A percentile compares a stretch with the other conserved stretches of the same genome.
phyloP scores from a whole-genome alignment of 2,113 vertebrate species.

The Engraulis encrasicolus region DNA sequence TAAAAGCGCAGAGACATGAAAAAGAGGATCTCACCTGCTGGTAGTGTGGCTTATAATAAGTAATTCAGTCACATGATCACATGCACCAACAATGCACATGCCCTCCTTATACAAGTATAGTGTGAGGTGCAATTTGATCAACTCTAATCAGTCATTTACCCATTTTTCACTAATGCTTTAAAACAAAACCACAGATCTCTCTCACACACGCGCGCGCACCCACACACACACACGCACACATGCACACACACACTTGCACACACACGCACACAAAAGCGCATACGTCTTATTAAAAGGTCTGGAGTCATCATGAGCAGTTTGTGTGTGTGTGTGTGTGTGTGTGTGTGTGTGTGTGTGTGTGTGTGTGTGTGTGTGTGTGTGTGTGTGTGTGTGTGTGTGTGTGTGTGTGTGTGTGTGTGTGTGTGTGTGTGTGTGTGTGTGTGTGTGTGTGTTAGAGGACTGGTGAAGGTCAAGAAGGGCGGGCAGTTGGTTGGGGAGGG shows the following conservation, averaged over 20 bases:
- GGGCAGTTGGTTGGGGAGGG: too few species aligned
- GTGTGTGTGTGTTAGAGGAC: conserved; percentile 32
- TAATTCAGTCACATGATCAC: not conserved
- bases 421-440: not conserved
- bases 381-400: not conserved
- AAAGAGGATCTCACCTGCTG: not conserved
- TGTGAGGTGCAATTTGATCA: too few species aligned
- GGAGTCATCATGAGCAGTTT: too few species aligned
- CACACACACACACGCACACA: not conserved
- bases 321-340: conserved; percentile 26
- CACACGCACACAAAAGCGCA: too few species aligned
- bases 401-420: not conserved
- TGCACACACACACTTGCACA: too few species aligned
- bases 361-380: not conserved
- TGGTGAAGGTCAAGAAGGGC: conserved; percentile 41
- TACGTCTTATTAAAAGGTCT: too few species aligned
- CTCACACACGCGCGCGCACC: conserved; percentile 18
- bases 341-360: not conserved
- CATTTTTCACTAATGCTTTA: too few species aligned
- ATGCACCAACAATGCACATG: not conserved
- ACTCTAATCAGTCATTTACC: too few species aligned
- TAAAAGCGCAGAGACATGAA: not conserved
- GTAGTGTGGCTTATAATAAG: not conserved
- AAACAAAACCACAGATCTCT: conserved; percentile 8
- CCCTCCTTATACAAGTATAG: not conserved